These are phyloP conservation scores for Drosophila aff. DNA, from an alignment of 1,140 invertebrate species.

Conservation along the genomic window DNA sequence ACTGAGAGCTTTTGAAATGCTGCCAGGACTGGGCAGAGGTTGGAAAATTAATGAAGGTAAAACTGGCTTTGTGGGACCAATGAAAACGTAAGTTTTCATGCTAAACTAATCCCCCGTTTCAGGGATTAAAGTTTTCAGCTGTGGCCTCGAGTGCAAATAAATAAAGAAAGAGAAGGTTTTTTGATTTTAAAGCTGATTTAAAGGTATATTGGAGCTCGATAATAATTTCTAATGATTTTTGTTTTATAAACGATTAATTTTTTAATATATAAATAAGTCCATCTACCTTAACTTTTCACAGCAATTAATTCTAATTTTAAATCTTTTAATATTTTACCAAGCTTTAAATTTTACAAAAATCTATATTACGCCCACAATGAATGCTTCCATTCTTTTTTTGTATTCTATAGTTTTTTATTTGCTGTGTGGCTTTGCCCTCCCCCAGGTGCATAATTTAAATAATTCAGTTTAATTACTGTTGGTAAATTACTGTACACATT, in stretches of 20 bases:
- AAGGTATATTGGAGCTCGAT: neutral
- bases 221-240: neutral
- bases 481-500: constrained; percentile 63
- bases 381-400: neutral
- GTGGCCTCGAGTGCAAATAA: neutral
- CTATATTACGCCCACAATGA: neutral
- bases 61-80: constrained; percentile 3
- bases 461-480: constrained; percentile 69
- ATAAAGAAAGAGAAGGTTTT: neutral
- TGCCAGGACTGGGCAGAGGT: constrained; percentile 1
- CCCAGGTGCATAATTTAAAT: constrained; percentile 49
- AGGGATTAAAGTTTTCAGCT: constrained; percentile 9
- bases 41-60: constrained; percentile 24
- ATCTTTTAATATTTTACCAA: neutral
- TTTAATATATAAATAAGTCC: neutral
- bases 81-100: constrained; percentile 9
- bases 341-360: neutral
- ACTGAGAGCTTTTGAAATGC: constrained; percentile 41
- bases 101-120: neutral
- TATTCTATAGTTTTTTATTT: constrained; percentile 4
- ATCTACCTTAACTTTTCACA: neutral
- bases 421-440: constrained; percentile 9
- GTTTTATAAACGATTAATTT: neutral
- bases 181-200: neutral
- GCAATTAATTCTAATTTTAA: constrained; percentile 1